Evolutionary conservation across 2,888 invertebrate genomes (phyloP), one percentile per base, ranked within the genome.

Genomic region (Xestobium rufovillosum): DNA sequence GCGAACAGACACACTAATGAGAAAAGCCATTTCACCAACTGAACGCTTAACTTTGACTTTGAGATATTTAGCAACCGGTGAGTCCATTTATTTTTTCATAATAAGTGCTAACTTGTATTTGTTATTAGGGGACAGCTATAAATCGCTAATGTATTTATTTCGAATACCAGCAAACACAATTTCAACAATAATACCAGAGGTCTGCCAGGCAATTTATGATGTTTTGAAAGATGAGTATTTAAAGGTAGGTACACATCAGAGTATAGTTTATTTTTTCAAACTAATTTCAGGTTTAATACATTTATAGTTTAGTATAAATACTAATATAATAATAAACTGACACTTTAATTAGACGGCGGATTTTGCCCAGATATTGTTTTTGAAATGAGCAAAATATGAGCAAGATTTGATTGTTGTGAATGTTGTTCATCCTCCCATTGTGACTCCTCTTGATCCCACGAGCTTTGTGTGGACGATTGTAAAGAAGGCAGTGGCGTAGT

Each of bases 21-120:
- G 34, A 30, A 38, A 38, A 34, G 38, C 34, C 11, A 38, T 38
- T 13, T 6, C 34, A 11, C 13, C 28, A 11, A 9, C 23, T 23
- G 34, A 38, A 25, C 11, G 34, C 25, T 19, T 38, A 12, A 14
- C 19, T n/a, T 25, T 38, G 25, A 38, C 38, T 12, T 34, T 38
- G 15, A 19, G 34, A 23, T 38, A 19, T 14, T 14, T 38, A 14
- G 34, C 39, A 16, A 34, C 34, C 29, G 29, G 34, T 26, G n/a
- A n/a, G n/a, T n/a, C n/a, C n/a, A n/a, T n/a, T n/a, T n/a, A n/a
- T n/a, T n/a, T n/a, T n/a, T n/a, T n/a, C n/a, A n/a, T n/a, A n/a
- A n/a, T n/a, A n/a, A n/a, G n/a, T n/a, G n/a, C n/a, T n/a, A n/a
- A n/a, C n/a, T n/a, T n/a, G n/a, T n/a, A 36, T 14, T 32, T 14